These are phyloP conservation scores for Tiliacea citrago DNA, from an alignment of 2,888 invertebrate genomes.

Conservation along the genomic window DNA sequence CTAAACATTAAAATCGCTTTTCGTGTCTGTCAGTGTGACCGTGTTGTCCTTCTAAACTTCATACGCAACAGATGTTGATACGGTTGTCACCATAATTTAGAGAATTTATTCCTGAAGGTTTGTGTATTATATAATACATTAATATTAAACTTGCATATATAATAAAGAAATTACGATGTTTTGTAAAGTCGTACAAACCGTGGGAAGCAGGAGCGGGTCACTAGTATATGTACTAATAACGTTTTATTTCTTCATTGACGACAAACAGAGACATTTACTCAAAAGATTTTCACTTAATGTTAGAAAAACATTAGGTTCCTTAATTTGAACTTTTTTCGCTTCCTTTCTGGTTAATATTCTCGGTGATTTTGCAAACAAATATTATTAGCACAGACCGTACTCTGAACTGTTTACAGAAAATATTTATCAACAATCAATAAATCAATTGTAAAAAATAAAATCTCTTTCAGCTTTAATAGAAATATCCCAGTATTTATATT, in stretches of 20 bases:
- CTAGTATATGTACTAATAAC: background rate
- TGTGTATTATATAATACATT: no score
- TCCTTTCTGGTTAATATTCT: background rate
- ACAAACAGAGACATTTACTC: background rate
- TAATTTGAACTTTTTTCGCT: background rate
- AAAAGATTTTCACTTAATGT: background rate
- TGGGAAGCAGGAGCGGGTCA: no score
- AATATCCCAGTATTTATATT: slow-evolving; percentile 40
- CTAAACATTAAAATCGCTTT: no score
- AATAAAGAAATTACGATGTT: background rate
- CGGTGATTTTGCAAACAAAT: background rate
- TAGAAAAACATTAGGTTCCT: background rate
- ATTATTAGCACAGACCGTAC: slow-evolving; percentile 26
- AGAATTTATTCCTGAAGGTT: no score
- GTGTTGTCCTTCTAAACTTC: background rate
- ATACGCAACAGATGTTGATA: background rate
- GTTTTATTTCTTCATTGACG: background rate
- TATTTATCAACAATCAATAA: slow-evolving; percentile 31
- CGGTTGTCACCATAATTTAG: no score
- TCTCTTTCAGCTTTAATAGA: slow-evolving; percentile 16
- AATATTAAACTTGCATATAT: background rate
- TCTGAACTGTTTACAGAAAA: slow-evolving; percentile 40
- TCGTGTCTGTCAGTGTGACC: background rate
- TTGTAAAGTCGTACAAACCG: background rate
- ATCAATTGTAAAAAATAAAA: slow-evolving; percentile 27